Evolutionary conservation across 2,888 invertebrate species (phyloP).

Genomic region (Eupeodes luniger): DNA sequence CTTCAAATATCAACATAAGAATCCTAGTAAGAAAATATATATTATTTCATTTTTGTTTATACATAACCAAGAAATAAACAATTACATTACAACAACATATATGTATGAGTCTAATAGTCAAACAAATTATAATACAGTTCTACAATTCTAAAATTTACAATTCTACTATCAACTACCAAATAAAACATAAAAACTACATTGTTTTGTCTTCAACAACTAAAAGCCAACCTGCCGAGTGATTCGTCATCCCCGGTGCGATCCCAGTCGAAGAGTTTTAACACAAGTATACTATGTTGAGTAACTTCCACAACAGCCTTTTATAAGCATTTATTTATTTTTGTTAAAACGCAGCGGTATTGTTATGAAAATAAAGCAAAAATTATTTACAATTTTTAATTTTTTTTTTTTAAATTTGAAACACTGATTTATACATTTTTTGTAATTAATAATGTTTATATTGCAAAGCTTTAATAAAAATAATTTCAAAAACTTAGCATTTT

Average conservation of each 20-base stretch:
- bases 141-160: background rate
- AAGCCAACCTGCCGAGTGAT: constrained; percentile 93
- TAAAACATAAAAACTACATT: constrained; percentile 1
- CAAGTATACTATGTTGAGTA: constrained; percentile 85
- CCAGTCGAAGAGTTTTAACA: constrained; percentile 93
- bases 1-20: no score
- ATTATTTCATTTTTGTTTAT: no score
- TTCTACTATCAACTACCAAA: constrained; percentile 5
- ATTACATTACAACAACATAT: background rate
- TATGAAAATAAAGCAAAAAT: constrained; percentile 64
- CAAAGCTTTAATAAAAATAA: constrained; percentile 20
- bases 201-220: constrained; percentile 28
- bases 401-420: background rate
- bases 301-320: constrained; percentile 87
- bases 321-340: constrained; percentile 45
- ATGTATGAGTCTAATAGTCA: background rate
- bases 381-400: constrained; percentile 40
- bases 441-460: background rate
- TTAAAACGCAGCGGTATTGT: constrained; percentile 45
- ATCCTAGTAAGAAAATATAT: no score
- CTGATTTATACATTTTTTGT: background rate
- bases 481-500: background rate
- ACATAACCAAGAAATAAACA: background rate
- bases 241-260: constrained; percentile 96
- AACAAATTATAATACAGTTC: background rate